Evolutionary conservation across 2,797 vertebrate species (phyloP).

Genomic region (Gymnoscopelus braueri): DNA sequence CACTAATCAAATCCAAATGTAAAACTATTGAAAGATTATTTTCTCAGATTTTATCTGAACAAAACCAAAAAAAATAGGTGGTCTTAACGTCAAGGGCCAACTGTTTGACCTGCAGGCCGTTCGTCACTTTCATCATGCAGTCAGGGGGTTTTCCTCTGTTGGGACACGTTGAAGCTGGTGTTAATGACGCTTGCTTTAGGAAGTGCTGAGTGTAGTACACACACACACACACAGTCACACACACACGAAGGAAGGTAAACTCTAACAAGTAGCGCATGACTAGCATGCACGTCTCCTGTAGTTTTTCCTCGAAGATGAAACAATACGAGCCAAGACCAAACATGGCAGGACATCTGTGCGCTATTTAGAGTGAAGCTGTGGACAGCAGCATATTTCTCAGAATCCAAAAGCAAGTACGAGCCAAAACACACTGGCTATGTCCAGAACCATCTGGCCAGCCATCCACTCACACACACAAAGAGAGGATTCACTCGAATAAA

Average conservation of each 20-base stretch:
- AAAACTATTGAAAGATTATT: conserved; percentile 10
- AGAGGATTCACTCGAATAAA: conserved; percentile 22
- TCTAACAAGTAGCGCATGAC: conserved; percentile 1
- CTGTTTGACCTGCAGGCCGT: conserved; percentile 22
- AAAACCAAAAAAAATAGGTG: conserved; percentile 10
- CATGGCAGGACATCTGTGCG: conserved; percentile 10
- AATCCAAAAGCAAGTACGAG: conserved; percentile 36
- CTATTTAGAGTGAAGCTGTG: conserved; percentile 15
- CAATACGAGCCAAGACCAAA: conserved; percentile 35
- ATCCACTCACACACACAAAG: conserved; percentile 15
- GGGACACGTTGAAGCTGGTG: conserved; percentile 35
- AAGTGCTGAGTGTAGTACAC: neutral
- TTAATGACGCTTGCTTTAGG: conserved; percentile 7
- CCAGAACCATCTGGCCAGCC: conserved; percentile 40
- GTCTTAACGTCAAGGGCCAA: conserved; percentile 19
- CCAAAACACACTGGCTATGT: conserved; percentile 48
- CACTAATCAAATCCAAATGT: conserved; percentile 6
- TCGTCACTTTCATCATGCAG: conserved; percentile 51
- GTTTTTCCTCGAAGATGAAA: conserved; percentile 27
- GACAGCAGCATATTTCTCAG: conserved; percentile 35
- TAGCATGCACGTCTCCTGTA: neutral
- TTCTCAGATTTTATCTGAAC: conserved; percentile 33
- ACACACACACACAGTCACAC: conserved; percentile 9
- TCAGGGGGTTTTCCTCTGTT: conserved; percentile 33
- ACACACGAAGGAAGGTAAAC: neutral